phyloP scores from a whole-genome alignment of 1,140 invertebrate genomes.

The Chrysomallon squamiferum region DNA sequence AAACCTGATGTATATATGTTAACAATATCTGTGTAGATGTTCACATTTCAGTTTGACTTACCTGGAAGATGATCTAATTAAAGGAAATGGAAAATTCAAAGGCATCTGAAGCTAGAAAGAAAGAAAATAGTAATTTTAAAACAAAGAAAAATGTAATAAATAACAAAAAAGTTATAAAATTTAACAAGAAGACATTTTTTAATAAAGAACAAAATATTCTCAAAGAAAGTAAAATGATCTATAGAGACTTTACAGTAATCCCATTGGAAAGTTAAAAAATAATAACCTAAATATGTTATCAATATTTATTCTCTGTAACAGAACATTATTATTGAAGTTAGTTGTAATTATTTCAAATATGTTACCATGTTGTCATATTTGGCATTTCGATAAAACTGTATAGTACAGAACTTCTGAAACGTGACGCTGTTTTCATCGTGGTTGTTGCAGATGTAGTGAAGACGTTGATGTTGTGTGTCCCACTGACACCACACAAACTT shows the following conservation, averaged over 20 bases:
- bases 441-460: conserved; percentile 48
- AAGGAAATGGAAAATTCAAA: conserved; percentile 48
- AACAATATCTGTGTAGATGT: too few species aligned
- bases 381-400: conserved; percentile 47
- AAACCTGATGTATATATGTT: too few species aligned
- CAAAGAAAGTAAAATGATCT: too few species aligned
- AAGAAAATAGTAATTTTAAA: not conserved
- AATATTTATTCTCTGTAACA: too few species aligned
- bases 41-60: conserved; percentile 17
- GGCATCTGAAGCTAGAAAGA: conserved; percentile 50
- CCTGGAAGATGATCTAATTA: conserved; percentile 35
- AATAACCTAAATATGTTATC: too few species aligned
- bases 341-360: too few species aligned
- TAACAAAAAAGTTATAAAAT: too few species aligned
- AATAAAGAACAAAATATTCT: too few species aligned
- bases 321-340: too few species aligned
- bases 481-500: conserved; percentile 60
- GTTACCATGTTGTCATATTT: conserved; percentile 55
- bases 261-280: too few species aligned
- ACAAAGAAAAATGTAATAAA: not conserved
- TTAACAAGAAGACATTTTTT: too few species aligned
- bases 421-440: conserved; percentile 17
- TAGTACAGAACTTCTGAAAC: conserved; percentile 29
- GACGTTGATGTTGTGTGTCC: conserved; percentile 45
- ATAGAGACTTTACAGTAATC: too few species aligned